A percentile compares a stretch with the other conserved stretches of the same genome.
Conservation (phyloP, 2,113 vertebrate species). For the Saguinus midas region DNA sequence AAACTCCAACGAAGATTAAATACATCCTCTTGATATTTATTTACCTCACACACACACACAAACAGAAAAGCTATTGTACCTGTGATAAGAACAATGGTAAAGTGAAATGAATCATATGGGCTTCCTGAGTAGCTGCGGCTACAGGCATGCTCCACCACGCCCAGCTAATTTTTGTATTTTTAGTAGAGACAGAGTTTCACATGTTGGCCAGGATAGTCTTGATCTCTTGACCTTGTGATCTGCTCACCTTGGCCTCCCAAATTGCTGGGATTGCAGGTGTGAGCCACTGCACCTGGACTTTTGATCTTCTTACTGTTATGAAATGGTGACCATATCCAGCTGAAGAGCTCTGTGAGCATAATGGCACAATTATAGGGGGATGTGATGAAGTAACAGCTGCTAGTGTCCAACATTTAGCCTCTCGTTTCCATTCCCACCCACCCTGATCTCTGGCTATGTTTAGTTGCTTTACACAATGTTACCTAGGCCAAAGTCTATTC, state of each 20-base stretch:
- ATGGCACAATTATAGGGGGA: slow-evolving; percentile 83
- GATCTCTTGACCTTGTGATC: no score
- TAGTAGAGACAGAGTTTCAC: no score
- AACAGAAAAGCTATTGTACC: no score
- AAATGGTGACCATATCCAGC: slow-evolving; percentile 78
- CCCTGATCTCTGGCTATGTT: slow-evolving; percentile 84
- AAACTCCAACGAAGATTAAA: slow-evolving; percentile 18
- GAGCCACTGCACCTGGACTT: no score
- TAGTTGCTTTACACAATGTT: slow-evolving; percentile 85
- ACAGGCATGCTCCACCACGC: no score
- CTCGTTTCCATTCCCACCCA: slow-evolving; percentile 87
- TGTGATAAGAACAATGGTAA: no score
- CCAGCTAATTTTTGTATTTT: no score
- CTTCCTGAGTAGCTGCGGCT: no score
- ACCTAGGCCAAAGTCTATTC: slow-evolving; percentile 76
- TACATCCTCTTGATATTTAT: slow-evolving; percentile 7
- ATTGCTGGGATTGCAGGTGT: no score
- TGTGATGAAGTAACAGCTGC: slow-evolving; percentile 82
- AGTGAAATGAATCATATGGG: no score
- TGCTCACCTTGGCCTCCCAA: no score
- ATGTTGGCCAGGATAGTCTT: no score
- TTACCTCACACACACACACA: neutral
- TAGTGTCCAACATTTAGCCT: slow-evolving; percentile 81
- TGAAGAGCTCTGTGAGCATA: slow-evolving; percentile 80
- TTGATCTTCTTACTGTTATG: slow-evolving; percentile 79